Evolutionary conservation across 2,113 vertebrate genomes (phyloP), one percentile per base, ranked within the genome.

Genomic region (Salvelinus sp.): DNA sequence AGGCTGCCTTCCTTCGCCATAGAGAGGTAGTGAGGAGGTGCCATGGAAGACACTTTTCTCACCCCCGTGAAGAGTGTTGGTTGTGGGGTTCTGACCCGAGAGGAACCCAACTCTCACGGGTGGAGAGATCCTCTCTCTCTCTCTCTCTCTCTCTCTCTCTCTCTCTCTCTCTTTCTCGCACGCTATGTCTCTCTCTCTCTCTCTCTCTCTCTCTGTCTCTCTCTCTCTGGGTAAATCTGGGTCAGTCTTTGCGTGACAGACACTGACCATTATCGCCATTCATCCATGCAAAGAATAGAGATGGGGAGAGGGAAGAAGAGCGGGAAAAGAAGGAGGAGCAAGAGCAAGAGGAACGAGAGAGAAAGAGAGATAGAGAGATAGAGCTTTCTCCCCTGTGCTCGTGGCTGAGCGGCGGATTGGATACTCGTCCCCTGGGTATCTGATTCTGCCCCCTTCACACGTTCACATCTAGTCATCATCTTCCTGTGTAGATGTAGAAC

Each of bases 231-330:
- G n/a, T n/a, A 76, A 88, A 91, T 90, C 83, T 90, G 82, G 89
- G 91, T 92, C 92, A 93, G 82, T 78, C 79, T 82, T 88, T 79
- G 86, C 86, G 79, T 89, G 90, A 92, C 79, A 50, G 89, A 89
- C 90, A 85, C 57, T 28, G 38, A 33, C 30, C 64, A 64, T 72
- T 71, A 75, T 72, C 23, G 6, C 14, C 28, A 50, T 69, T 44
- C n/a, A 27, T 60, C n/a, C 63, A 28, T 33, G 58, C 30, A 63
- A 27, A 70, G 22, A 70, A 18, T 80, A 83, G 44, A 25, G 73
- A 54, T 3, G 38, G 63, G 47, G 73, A 75, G 83, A 68, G n/a
- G 30, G 74, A 63, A 57, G 6, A 71, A 22, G 73, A 73, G 80
- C 2, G 38, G 38, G 2, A 44, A 44, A 44, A 44, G 38, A 12